These are phyloP conservation scores for Hyphantria cunea DNA, from an alignment of 1,140 invertebrate species.

Conservation along the genomic window DNA sequence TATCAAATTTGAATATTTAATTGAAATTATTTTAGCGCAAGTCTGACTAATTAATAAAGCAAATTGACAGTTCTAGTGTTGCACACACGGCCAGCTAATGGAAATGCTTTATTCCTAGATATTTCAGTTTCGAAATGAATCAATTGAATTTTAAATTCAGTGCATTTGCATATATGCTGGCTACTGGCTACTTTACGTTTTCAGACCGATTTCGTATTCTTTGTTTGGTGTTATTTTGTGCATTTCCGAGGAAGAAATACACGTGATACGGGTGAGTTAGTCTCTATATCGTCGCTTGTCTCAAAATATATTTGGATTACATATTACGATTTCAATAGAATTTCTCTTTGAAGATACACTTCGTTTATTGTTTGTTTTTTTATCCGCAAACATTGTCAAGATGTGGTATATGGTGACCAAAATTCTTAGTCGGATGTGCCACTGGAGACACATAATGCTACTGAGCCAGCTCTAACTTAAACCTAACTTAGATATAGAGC, in stretches of 20 bases:
- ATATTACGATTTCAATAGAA: conserved; percentile 48
- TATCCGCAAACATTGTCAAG: not conserved
- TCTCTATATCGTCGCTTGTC: conserved; percentile 22
- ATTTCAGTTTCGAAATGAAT: conserved; percentile 39
- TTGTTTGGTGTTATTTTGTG: conserved; percentile 61
- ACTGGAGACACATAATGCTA: conserved; percentile 35
- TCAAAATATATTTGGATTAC: conserved; percentile 59
- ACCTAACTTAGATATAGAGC: conserved; percentile 44
- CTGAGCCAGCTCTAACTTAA: conserved; percentile 40
- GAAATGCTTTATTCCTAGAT: conserved; percentile 37
- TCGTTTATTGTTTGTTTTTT: conserved; percentile 9
- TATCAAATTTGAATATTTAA: conserved; percentile 74
- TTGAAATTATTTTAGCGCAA: conserved; percentile 60
- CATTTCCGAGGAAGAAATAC: conserved; percentile 47
- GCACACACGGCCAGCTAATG: conserved; percentile 36
- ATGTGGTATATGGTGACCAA: conserved; percentile 26
- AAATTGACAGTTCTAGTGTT: conserved; percentile 53
- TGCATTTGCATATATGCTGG: conserved; percentile 42
- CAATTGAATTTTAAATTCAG: conserved; percentile 48
- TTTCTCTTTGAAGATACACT: conserved; percentile 31
- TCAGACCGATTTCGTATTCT: conserved; percentile 51
- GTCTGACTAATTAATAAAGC: conserved; percentile 55
- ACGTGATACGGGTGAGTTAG: conserved; percentile 50
- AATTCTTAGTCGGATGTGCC: conserved; percentile 33
- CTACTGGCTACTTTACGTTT: conserved; percentile 52